Evolutionary conservation across 2,797 vertebrate species (phyloP), one percentile per base, ranked within the genome.

Genomic region (Babyrousa celebensis): DNA sequence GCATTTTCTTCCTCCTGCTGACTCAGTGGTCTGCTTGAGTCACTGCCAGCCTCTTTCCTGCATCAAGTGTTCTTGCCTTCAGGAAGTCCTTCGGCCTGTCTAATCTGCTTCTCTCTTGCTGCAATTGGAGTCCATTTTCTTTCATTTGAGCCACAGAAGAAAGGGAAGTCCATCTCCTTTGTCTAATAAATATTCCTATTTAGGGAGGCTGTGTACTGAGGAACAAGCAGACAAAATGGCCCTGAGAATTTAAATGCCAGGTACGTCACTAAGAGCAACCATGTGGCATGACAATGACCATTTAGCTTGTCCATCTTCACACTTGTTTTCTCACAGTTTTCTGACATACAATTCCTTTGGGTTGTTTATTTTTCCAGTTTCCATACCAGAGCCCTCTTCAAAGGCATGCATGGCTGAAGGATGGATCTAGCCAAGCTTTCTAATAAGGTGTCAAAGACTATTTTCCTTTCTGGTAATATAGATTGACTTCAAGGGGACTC

Each of bases 31-130:
- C 27, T 58, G 18, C 21, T 8, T 25, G 3, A 17, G 36, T 18
- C 11, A 1, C 36, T 1, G 23, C 54, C 78, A 62, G 20, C 17
- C 56, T 9, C 65, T 21, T 0, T 14, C 27, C 62, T n/a, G n/a
- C 21, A 2, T 2, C 0, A 15, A 36, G 1, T 2, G 6, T 17
- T 4, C 43, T 67, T 16, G 4, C 32, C 17, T 14, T 5, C 8
- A 36, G 85, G 52, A 92, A 89, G 80, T 70, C 58, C 48, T 36
- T 43, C 71, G 11, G 8, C 23, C 56, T 27, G 2, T 48, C 85
- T 70, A 29, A 27, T 17, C 74, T 71, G 52, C 25, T 43, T 70
- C 79, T 89, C 14, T 17, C 9, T 32, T 40, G 43, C 48, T 60
- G 32, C 29, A 40, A 0, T 77, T 27, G 8, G 40, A 71, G n/a